A percentile compares a stretch with the other conserved stretches of the same genome.
Evolutionary conservation across 1,140 invertebrate species (phyloP).

Genomic region (Drosophila dunni): DNA sequence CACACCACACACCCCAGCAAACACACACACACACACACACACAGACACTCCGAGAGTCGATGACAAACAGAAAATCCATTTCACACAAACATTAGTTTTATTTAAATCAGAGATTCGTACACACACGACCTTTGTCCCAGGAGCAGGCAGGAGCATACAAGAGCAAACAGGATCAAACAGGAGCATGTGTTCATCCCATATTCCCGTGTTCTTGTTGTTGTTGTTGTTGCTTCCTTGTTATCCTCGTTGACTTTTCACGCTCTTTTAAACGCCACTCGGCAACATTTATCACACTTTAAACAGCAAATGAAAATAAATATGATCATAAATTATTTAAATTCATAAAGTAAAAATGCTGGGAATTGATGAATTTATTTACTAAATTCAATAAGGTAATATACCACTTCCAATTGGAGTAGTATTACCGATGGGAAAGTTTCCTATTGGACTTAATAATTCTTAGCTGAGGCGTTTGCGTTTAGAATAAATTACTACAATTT

Average conservation of each 20-base stretch:
- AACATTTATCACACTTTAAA: constrained; percentile 62
- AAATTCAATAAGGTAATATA: neutral
- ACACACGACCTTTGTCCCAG: constrained; percentile 51
- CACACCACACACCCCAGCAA: constrained; percentile 51
- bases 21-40: constrained; percentile 20
- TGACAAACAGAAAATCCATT: constrained; percentile 83
- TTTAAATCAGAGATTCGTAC: constrained; percentile 68
- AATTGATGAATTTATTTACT: neutral
- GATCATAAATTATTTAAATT: constrained; percentile 33
- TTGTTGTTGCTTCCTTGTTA: constrained; percentile 40
- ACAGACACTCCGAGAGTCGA: constrained; percentile 39
- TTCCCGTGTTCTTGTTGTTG: constrained; percentile 1
- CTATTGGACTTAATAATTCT: no score
- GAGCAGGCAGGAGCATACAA: constrained; percentile 6
- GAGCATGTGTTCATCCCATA: constrained; percentile 55
- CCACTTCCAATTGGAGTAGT: neutral
- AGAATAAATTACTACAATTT: no score
- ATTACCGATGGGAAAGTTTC: no score
- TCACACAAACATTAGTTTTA: constrained; percentile 83
- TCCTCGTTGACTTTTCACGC: constrained; percentile 84
- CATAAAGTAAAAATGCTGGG: neutral
- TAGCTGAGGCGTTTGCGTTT: no score
- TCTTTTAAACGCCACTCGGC: constrained; percentile 72
- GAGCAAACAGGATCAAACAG: constrained; percentile 21
- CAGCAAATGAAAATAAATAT: constrained; percentile 32